Conservation (phyloP, 2,888 invertebrate genomes). For the Deladenus siricidicola region DNA sequence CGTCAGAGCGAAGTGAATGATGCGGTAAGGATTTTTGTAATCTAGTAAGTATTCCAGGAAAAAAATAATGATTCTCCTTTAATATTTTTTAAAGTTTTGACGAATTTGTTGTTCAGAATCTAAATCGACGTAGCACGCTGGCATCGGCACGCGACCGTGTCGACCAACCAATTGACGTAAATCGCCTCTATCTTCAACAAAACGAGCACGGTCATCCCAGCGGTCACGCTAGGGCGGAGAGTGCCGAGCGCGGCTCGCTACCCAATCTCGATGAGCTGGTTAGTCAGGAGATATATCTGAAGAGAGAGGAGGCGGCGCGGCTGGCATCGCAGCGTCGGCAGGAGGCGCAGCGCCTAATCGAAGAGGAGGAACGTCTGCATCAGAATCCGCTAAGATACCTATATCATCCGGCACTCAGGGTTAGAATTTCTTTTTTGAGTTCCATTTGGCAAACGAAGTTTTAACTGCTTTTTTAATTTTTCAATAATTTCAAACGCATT, state of each 20-base stretch:
- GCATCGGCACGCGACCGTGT: constrained; percentile 43
- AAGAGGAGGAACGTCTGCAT: constrained; percentile 80
- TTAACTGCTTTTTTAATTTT: too few species aligned
- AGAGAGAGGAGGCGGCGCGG: constrained; percentile 58
- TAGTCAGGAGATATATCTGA: constrained; percentile 61
- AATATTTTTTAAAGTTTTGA: too few species aligned
- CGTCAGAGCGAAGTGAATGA: constrained; percentile 46
- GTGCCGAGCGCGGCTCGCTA: constrained; percentile 67
- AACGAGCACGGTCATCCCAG: not conserved
- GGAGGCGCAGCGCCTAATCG: constrained; percentile 80
- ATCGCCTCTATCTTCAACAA: not conserved
- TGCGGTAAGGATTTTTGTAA: not conserved
- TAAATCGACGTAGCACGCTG: constrained; percentile 48
- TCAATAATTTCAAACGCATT: too few species aligned
- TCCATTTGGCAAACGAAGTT: too few species aligned
- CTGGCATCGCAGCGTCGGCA: constrained; percentile 88
- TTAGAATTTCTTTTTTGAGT: constrained; percentile 57
- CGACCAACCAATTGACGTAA: constrained; percentile 12
- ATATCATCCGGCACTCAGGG: constrained; percentile 94
- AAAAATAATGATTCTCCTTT: not conserved
- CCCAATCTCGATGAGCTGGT: constrained; percentile 68
- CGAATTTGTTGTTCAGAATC: constrained; percentile 14
- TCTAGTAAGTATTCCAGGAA: not conserved
- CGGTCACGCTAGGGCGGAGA: not conserved
- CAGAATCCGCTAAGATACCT: constrained; percentile 90